Evolutionary conservation across 1,140 invertebrate genomes (phyloP), one percentile per base, ranked within the genome.

Genomic region (Babylonia areolata): DNA sequence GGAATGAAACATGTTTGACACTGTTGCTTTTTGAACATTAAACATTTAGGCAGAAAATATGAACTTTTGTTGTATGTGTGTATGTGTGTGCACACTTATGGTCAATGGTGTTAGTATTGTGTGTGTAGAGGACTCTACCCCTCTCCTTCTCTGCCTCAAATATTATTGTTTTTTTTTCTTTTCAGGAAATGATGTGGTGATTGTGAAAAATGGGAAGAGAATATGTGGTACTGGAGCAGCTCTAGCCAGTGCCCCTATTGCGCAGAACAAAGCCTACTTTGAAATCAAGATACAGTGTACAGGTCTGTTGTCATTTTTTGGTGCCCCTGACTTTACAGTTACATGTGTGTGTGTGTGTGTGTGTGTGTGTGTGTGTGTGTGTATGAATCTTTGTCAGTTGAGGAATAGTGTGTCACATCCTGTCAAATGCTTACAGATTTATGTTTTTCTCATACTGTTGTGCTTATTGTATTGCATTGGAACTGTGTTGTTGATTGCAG

Each of bases 211-310:
- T 95, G 98, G 98, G 73, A 96, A 97, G 87, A 95, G 99, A 91
- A 97, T 99, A 73, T 99, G 99, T 95, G 99, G 99, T 37, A 97
- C 97, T 40, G 99, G 99, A 39, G 99, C 97, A 89, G 97, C 97
- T 0, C 94, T 99, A 51, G 98, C 97, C 15, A 99, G 97, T 94
- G 97, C 98, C 39, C 98, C 99, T 0, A 95, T 94, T 98, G 97
- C 97, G 23, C 99, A 99, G 94, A 99, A 98, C 90, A 99, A 99
- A 95, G 97, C 98, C 28, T 99, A 99, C 94, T 99, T 99, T 95
- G 99, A 99, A 96, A 97, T 99, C 3, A 99, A 99, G 95, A 95
- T 99, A 86, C 98, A 99, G 94, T 98, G 99, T 93, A 96, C 97
- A 90, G 98, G 98, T 92, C 96, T 86, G n/a, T n/a, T n/a, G n/a